Conservation (phyloP, 2,113 vertebrate genomes). For the Grantiella picta region DNA sequence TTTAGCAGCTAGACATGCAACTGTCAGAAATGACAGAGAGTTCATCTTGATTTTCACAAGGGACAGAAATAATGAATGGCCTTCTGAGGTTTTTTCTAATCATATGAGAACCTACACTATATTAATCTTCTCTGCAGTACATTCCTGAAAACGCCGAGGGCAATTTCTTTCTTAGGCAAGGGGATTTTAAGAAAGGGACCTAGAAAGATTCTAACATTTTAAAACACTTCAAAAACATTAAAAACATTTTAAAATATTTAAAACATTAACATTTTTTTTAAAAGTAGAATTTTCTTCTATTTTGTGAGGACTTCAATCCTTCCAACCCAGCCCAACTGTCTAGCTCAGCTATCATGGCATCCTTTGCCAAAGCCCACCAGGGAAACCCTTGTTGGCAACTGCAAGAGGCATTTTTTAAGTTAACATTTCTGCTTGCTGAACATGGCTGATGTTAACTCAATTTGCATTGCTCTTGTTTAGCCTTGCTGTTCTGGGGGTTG, state of each 20-base stretch:
- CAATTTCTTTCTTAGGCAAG: background rate
- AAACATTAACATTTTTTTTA: background rate
- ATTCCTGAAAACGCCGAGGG: background rate
- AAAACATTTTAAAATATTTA: no score
- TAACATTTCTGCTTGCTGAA: background rate
- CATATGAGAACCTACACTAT: background rate
- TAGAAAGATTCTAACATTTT: background rate
- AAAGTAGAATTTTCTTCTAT: background rate
- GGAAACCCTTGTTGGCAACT: background rate
- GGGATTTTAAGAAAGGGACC: background rate
- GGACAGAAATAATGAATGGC: background rate
- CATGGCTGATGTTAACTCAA: conserved; percentile 20
- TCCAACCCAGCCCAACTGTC: background rate
- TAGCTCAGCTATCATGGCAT: background rate
- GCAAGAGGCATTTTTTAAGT: background rate
- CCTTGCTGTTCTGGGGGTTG: conserved; percentile 2
- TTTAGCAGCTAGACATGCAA: background rate
- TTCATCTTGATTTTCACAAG: background rate
- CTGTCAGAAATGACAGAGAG: background rate
- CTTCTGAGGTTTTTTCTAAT: background rate
- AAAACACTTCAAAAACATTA: background rate
- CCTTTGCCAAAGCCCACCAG: background rate
- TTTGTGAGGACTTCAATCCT: background rate
- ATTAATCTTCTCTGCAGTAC: background rate
- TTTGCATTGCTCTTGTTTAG: conserved; percentile 51